Percentiles rank a stretch among this genome's conserved stretches.
Conservation (phyloP, 2,888 invertebrate species). For the Deilephila porcellus region DNA sequence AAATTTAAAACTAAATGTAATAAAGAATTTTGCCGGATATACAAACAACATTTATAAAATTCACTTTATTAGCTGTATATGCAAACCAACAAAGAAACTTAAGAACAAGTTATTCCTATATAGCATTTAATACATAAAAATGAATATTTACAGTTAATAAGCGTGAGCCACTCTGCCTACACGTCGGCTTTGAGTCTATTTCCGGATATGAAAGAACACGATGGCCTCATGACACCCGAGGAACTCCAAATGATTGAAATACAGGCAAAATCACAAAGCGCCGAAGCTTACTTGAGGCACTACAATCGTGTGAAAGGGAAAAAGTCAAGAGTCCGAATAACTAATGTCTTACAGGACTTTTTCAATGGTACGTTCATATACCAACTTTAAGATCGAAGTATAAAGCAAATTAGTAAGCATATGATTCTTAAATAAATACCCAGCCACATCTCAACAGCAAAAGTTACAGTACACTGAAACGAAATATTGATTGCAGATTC, state of each 20-base stretch:
- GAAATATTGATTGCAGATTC: constrained; percentile 62
- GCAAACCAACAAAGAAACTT: neutral
- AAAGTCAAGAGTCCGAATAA: constrained; percentile 57
- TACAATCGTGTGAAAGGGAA: constrained; percentile 51
- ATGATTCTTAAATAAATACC: too few relatives aligned
- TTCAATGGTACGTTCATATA: constrained; percentile 57
- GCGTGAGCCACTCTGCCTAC: constrained; percentile 72
- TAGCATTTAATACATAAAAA: neutral
- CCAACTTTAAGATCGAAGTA: too few relatives aligned
- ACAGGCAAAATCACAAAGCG: constrained; percentile 58
- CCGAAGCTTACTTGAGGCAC: constrained; percentile 58
- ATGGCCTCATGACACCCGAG: constrained; percentile 63
- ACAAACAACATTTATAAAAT: constrained; percentile 1
- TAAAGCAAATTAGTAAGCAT: too few relatives aligned
- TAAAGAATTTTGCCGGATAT: too few relatives aligned
- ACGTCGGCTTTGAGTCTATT: constrained; percentile 78
- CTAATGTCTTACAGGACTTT: constrained; percentile 67
- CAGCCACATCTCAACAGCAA: neutral
- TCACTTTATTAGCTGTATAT: too few relatives aligned
- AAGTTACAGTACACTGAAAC: neutral
- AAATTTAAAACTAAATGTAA: too few relatives aligned
- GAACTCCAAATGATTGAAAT: constrained; percentile 63
- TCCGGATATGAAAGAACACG: constrained; percentile 79
- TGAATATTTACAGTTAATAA: constrained; percentile 64
- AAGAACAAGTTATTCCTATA: neutral